Evolutionary conservation across 2,113 vertebrate species (phyloP), one percentile per base, ranked within the genome.

Genomic region (Nibea coibor): DNA sequence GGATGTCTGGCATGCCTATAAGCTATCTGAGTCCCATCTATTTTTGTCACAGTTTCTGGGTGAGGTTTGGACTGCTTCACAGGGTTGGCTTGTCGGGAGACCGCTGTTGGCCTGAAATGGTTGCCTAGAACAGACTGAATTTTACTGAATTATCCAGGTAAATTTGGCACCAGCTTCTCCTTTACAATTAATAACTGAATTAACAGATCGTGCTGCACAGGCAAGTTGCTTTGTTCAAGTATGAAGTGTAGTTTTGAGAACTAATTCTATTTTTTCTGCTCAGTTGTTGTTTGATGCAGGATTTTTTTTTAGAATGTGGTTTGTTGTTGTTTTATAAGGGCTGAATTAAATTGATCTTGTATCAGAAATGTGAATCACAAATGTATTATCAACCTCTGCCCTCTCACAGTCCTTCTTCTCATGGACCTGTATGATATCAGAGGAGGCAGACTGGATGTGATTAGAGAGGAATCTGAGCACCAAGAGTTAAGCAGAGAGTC

Each of bases 351-450:
- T 9, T 20, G 17, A 22, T 28, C 4, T 10, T 26, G 4, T 47
- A 12, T 64, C 10, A 16, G 24, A 45, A 22, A 22, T 0, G 16
- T 75, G 15, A n/a, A 24, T 50, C 1, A 57, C 45, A 35, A 56
- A 19, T 69, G 42, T 24, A 15, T 17, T 73, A 10, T 56, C 10
- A 58, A 35, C 20, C 28, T 68, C 22, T 68, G 9, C 56, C 26
- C 65, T 71, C 26, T 4, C 65, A 59, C 71, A 87, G 86, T 22
- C 22, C 10, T 3, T 68, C 20, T 42, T 42, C 66, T 93, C 31
- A 94, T 95, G 95, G 97, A 97, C 74, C 93, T 95, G 76, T 95
- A 93, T 66, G 96, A 96, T 78, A 93, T 95, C 62, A 91, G 93
- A 45, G 94, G 93, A 48, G 93, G 93, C n/a, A 88, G 90, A 24